phyloP scores from a whole-genome alignment of 1,140 invertebrate species.

The Calosoma granatense region DNA sequence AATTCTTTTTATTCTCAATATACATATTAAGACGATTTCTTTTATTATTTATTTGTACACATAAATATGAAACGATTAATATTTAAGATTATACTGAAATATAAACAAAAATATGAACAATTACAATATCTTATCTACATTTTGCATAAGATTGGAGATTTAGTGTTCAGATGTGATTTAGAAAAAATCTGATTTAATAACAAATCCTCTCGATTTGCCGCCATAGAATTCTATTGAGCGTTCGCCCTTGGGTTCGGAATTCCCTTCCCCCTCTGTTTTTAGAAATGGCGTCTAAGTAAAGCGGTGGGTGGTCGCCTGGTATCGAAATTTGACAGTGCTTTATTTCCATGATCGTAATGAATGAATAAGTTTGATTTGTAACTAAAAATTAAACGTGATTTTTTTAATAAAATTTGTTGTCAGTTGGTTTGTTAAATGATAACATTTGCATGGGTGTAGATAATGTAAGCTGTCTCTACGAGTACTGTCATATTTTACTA shows the following conservation, averaged over 20 bases:
- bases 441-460: constrained; percentile 2
- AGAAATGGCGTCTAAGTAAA: constrained; percentile 26
- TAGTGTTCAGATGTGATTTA: no score
- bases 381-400: constrained; percentile 10
- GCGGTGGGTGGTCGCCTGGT: constrained; percentile 26
- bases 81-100: no score
- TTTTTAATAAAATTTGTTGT: constrained; percentile 1
- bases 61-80: background rate
- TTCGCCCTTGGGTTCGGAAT: background rate
- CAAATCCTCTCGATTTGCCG: constrained; percentile 3
- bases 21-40: background rate
- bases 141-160: no score
- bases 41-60: background rate
- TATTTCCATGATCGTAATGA: constrained; percentile 20
- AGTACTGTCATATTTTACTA: constrained; percentile 2
- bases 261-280: background rate
- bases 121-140: background rate
- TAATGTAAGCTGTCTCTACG: background rate
- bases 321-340: constrained; percentile 25
- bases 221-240: constrained; percentile 3
- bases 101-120: background rate
- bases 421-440: constrained; percentile 1
- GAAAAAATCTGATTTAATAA: no score
- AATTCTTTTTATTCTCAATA: background rate
- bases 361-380: constrained; percentile 10